These are phyloP conservation scores for Bujurquina vittata DNA, from an alignment of 2,113 vertebrate genomes.

Conservation along the genomic window DNA sequence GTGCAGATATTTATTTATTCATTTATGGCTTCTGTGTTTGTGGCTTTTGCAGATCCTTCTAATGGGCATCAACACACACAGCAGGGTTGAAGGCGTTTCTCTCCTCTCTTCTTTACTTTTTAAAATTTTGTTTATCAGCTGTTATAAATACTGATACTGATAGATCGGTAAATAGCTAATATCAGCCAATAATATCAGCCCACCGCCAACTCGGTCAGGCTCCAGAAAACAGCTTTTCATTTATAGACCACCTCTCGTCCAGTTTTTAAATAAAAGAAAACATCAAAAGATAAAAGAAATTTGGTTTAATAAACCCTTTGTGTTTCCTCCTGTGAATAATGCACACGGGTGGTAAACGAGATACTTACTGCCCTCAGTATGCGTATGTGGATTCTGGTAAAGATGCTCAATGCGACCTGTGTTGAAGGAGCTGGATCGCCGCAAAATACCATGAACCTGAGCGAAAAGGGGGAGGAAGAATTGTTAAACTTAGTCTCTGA, in stretches of 20 bases:
- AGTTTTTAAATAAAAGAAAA: too few species aligned
- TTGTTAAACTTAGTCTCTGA: not conserved
- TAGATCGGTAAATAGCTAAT: not conserved
- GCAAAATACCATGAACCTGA: conserved; percentile 95
- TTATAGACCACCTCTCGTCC: too few species aligned
- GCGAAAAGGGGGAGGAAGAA: not conserved
- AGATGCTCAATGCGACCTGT: conserved; percentile 97
- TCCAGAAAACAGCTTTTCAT: too few species aligned
- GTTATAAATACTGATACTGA: not conserved
- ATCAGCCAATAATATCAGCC: not conserved
- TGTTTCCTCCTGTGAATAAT: too few species aligned
- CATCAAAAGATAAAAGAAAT: not conserved
- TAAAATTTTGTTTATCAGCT: not conserved
- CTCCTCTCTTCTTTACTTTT: not conserved
- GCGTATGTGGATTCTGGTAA: conserved; percentile 93
- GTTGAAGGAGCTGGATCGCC: conserved; percentile 97
- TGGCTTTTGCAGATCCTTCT: not conserved
- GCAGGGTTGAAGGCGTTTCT: not conserved
- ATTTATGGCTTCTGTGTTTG: not conserved
- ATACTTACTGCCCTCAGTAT: conserved; percentile 95
- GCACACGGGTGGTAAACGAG: too few species aligned
- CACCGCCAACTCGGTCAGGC: too few species aligned
- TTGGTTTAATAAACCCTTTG: not conserved
- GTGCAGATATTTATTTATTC: not conserved
- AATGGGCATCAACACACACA: not conserved